Base-by-base conservation (phyloP, 2,797 vertebrate species). In the Phaenicophaeus curvirostris region DNA sequence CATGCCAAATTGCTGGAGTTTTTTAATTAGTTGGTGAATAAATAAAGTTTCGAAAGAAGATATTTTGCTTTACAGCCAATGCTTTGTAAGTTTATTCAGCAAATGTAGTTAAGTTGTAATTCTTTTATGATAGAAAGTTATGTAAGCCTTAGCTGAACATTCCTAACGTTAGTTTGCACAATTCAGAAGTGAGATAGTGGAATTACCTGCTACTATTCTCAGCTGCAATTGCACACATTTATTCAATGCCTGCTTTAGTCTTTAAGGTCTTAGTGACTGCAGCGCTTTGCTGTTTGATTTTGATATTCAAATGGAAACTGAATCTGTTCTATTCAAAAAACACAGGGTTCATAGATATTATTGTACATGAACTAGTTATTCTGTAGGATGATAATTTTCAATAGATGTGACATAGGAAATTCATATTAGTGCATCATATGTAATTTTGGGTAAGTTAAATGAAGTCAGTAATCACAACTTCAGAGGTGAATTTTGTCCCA, bases 151-250 rank as follows among this genome's bases (percentile, higher is more conserved):
- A 88, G 61, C 76, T 44, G 76, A 90, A 63, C n/a, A 7, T 75
- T 93, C 14, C 35, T 92, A 12, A 25, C 25, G 67, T 59, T 61
- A 74, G 92, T 85, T 87, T 83, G 72, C 55, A 86, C 46, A 78
- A 33, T 86, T 87, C 73, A 58, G 76, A 86, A 74, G 19, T 0
- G 0, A 87, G 66, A 37, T 12, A 71, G 75, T 74, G 54, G 68
- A 95, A 89, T 89, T 93, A 11, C 50, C 66, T 94, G 61, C 72
- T 57, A 16, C 82, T 91, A 68, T 25, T 89, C 78, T 83, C 30
- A 31, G 44, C 4, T 92, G 44, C 44, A 78, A 71, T 18, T 74
- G 28, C 20, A 21, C 46, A 41, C 44, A 51, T 87, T 91, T 83
- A 77, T 74, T 87, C 58, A 51, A 30, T 51, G 33, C 33, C 48